Evolutionary conservation across 2,888 invertebrate genomes (phyloP), one percentile per base, ranked within the genome.

Genomic region (Heliconius cydno): DNA sequence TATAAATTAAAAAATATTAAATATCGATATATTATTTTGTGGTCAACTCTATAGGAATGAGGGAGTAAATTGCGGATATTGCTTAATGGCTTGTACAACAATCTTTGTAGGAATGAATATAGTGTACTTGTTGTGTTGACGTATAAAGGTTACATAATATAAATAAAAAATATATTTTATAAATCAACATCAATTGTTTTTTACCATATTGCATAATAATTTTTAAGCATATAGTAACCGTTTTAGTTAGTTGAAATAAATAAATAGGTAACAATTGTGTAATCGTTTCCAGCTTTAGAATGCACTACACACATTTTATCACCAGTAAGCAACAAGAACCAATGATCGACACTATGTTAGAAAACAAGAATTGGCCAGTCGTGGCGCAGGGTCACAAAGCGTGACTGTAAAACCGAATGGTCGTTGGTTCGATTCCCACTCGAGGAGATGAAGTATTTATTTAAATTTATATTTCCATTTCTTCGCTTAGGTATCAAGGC

Each of bases 11-110:
- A 19, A 52, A 52, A 52, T 52, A 6, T 52, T 22, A 34, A 30
- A n/a, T 65, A 78, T 78, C 77, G 77, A 78, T 72, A 77, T 7
- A 38, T 28, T 52, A 19, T 22, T 71, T 46, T 10, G 10, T 65
- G 41, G 19, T 25, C 79, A 67, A 38, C 79, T 73, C 79, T 76
- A 66, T 28, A 41, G 28, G 6, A 28, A 63, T 79, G 76, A 79
- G 76, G 76, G 72, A 79, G 72, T 77, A 76, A 79, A 79, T 76
- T 79, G 79, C 52, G 79, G 79, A 79, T 76, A 76, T 41, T 46
- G 28, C 34, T 15, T 67, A 75, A 63, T 70, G 70, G 57, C 19
- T 46, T 72, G 46, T 28, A 15, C 34, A 46, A 30, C 9, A 52
- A 10, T 78, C 60, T 41, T 25, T 72, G 66, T 72, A 72, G 72